phyloP scores from a whole-genome alignment of 2,113 vertebrate species.

The Spheniscus mendiculus region DNA sequence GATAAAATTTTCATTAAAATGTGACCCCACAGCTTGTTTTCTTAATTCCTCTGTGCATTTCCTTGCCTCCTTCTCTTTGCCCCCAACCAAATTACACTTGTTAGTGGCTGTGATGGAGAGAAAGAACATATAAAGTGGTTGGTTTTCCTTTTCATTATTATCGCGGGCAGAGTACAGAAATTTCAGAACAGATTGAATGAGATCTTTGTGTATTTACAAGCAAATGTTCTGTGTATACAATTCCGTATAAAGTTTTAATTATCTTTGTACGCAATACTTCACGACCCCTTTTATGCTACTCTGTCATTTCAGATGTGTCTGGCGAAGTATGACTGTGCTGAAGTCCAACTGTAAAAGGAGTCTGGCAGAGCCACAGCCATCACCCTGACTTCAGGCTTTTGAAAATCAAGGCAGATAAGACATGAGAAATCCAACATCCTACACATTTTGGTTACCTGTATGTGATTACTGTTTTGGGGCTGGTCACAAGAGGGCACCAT shows the following conservation, averaged over 20 bases:
- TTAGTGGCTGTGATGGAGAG: not conserved
- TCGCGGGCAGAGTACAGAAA: not conserved
- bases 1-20: slow-evolving; percentile 52
- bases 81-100: not conserved
- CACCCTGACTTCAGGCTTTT: not conserved
- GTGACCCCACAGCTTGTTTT: not conserved
- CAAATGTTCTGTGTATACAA: not conserved
- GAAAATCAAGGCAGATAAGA: not conserved
- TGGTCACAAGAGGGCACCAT: slow-evolving; percentile 66
- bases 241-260: not conserved
- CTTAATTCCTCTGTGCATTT: not conserved
- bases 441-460: not conserved
- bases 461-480: not conserved
- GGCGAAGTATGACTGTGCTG: not conserved
- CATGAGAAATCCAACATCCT: not conserved
- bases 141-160: not conserved
- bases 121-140: not conserved
- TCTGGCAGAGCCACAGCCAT: not conserved
- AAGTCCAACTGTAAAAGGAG: not conserved
- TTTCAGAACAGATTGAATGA: not conserved
- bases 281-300: not conserved
- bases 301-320: not conserved
- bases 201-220: not conserved
- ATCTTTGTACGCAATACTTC: not conserved
- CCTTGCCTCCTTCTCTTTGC: not conserved